Evolutionary conservation across 2,888 invertebrate species (phyloP).

Genomic region (Plebejus melissa): DNA sequence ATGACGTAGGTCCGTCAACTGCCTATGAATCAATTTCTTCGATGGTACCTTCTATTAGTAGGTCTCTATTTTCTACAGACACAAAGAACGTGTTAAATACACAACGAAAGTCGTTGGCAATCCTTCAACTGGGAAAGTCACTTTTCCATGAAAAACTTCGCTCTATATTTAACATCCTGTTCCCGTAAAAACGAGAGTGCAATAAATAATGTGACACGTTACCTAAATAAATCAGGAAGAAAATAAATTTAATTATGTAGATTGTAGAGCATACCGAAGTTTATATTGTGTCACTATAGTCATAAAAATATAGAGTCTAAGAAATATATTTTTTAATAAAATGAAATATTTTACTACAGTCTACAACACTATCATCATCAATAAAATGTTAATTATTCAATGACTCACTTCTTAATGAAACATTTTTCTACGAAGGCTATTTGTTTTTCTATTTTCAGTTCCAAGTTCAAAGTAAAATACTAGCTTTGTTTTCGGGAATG

Average conservation of each 20-base stretch:
- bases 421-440: not conserved
- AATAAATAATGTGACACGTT: slow-evolving; percentile 10
- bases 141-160: not conserved
- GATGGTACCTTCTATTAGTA: not conserved
- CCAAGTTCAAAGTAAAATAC: not conserved
- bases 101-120: not conserved
- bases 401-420: not conserved
- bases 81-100: not conserved
- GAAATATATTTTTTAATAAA: too few relatives aligned
- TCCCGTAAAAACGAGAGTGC: not conserved
- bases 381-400: not conserved
- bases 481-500: not conserved
- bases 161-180: slow-evolving; percentile 1
- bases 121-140: not conserved
- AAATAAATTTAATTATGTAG: not conserved
- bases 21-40: too few relatives aligned
- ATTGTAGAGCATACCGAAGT: not conserved
- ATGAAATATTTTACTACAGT: not conserved
- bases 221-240: not conserved
- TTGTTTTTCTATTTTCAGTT: not conserved
- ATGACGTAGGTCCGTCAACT: too few relatives aligned
- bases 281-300: not conserved
- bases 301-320: too few relatives aligned
- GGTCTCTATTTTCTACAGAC: not conserved
- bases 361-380: not conserved